Evolutionary conservation across 2,888 invertebrate species (phyloP).

Genomic region (Trilocha varians): DNA sequence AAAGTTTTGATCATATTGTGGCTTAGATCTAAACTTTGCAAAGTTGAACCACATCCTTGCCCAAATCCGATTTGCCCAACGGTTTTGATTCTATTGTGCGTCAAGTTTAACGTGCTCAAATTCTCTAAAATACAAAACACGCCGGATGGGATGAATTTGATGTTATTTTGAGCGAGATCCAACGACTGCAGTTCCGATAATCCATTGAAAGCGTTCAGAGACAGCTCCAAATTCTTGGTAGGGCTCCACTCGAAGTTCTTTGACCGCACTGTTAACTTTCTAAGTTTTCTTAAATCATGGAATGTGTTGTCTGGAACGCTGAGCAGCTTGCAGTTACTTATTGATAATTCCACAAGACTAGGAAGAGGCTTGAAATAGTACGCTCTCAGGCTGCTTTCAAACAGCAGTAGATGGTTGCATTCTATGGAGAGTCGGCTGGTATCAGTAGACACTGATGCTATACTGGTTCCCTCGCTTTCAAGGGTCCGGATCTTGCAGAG

Average conservation of each 20-base stretch:
- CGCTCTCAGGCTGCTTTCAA: conserved; percentile 83
- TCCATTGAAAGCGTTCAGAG: conserved; percentile 80
- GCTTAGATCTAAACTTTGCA: conserved; percentile 86
- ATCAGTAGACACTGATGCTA: conserved; percentile 76
- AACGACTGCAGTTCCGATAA: conserved; percentile 85
- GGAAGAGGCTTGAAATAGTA: conserved; percentile 81
- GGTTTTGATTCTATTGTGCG: conserved; percentile 85
- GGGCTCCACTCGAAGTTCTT: conserved; percentile 86
- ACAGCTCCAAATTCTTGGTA: conserved; percentile 82
- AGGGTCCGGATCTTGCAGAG: conserved; percentile 81
- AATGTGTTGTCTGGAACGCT: conserved; percentile 84
- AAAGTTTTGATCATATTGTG: conserved; percentile 83
- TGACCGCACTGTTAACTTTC: conserved; percentile 84
- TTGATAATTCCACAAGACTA: conserved; percentile 81
- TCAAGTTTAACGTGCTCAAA: conserved; percentile 87
- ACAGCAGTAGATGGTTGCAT: conserved; percentile 84
- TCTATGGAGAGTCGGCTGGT: conserved; percentile 81
- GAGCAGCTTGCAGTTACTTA: conserved; percentile 86
- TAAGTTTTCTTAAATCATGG: conserved; percentile 84
- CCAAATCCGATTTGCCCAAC: conserved; percentile 83
- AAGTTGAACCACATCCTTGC: conserved; percentile 76
- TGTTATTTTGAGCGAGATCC: conserved; percentile 88
- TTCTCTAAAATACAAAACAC: conserved; percentile 86
- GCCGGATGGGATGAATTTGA: conserved; percentile 84
- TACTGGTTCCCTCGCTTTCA: conserved; percentile 78